Evolutionary conservation across 2,113 vertebrate species (phyloP).

Genomic region (Actenoides lindsayi): DNA sequence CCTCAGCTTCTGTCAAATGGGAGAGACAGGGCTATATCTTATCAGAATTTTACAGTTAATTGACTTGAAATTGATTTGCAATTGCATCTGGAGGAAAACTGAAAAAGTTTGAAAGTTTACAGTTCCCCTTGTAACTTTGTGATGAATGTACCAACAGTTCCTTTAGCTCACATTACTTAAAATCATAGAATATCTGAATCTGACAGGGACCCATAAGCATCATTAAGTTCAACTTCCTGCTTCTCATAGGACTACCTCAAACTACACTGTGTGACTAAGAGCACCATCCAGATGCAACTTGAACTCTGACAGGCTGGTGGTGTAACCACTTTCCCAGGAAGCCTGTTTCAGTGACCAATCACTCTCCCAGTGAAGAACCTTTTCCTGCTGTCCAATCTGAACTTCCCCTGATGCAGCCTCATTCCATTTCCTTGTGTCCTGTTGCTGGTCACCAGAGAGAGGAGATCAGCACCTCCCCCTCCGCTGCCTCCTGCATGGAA

Average conservation of each 20-base stretch:
- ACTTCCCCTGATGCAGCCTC: neutral
- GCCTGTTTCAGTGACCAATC: neutral
- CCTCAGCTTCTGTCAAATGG: neutral
- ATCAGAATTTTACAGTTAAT: neutral
- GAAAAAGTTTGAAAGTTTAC: neutral
- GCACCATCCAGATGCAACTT: neutral
- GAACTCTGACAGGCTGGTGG: neutral
- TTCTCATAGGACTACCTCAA: neutral
- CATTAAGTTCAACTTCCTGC: neutral
- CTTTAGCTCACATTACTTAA: neutral
- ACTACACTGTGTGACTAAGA: neutral
- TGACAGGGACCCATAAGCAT: neutral
- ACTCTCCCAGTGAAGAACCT: neutral
- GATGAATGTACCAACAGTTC: neutral
- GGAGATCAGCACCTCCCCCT: neutral
- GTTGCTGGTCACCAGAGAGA: neutral
- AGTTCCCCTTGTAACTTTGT: neutral
- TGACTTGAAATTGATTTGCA: neutral
- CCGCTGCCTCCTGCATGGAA: rapidly evolving
- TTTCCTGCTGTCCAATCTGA: neutral
- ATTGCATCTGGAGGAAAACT: neutral
- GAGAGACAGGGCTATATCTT: neutral
- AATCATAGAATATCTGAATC: neutral
- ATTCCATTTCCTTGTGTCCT: neutral
- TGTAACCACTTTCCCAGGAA: neutral